Evolutionary conservation across 2,797 vertebrate species (phyloP), one percentile per base, ranked within the genome.

Genomic region (Smutsia gigantea): DNA sequence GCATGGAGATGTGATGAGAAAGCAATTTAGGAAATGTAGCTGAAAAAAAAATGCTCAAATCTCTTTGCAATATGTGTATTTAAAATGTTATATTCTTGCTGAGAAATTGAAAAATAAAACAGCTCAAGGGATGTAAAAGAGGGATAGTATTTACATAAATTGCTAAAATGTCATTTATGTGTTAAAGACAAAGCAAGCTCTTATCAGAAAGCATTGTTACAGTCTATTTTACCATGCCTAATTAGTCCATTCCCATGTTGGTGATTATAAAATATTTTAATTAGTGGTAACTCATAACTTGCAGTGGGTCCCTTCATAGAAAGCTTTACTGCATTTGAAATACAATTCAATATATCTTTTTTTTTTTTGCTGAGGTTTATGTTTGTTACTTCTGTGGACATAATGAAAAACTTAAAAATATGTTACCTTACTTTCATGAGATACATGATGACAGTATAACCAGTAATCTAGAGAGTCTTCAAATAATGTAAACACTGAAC

Each of bases 371-470:
- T 82, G 6, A 89, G 18, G 10, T 46, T 92, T 88, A 68, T 21
- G 19, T 63, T 82, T 78, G 17, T 25, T 59, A 31, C 25, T 42
- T 82, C 57, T 81, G 39, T 63, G 37, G n/a, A 59, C 63, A 91
- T 10, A 93, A 78, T 83, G 49, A 94, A 94, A 61, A 29, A 61
- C 53, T 71, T 93, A 27, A 92, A 87, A 93, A 92, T 23, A 51
- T 74, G 49, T 37, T 49, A 46, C 15, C 25, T 88, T 68, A 85
- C 7, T 91, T 71, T 90, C 19, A 55, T 19, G 14, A 93, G 25
- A 14, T 49, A 53, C 9, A 2, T 57, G 25, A 14, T 74, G 82
- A 82, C 59, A 66, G 15, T 2, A 68, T 39, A 90, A 75, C 55
- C 18, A 72, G 61, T 39, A 46, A 51, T 34, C 10, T 63, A 55